Base-by-base conservation (phyloP, 2,888 invertebrate species). In the Aproaerema taeniolella region DNA sequence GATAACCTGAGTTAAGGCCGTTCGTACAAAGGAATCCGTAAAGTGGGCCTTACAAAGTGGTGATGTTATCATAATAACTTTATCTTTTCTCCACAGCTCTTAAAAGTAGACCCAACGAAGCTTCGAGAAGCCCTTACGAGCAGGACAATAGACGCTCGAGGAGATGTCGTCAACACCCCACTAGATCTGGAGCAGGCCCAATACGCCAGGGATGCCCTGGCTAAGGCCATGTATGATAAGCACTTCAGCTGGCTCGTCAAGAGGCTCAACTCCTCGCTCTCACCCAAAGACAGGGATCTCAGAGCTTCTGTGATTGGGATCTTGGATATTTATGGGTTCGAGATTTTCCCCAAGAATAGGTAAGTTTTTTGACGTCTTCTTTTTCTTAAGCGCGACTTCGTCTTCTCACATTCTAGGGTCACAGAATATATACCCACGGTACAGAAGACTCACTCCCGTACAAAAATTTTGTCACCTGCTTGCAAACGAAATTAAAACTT, bases 261-360 rank as follows among this genome's bases (percentile, higher is more conserved):
- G 25, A 89, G 94, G 49, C 87, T 97, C 36, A 97, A 97, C 76
- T 75, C 89, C 16, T 93, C 95, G 0, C 77, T 96, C 14, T 89
- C 91, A 39, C 89, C 92, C 0, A 87, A 80, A 28, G 77, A 88
- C 11, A 80, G 82, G 31, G 88, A 86, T 3, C 77, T 82, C 1
- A 88, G 87, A 44, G 91, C 91, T 13, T 88, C 89, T 1, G 93
- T 96, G 0, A 95, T 97, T 80, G 97, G 97, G 1, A 95, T 97
- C 52, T 79, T 97, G 50, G 97, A 97, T 70, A 97, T 97, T 57
- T 97, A 97, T 60, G 97, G 97, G 34, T 97, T 97, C 68, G 97
- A 97, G 78, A 95, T 97, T 50, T 96, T 97, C 85, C 90, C 94
- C 38, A 92, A 90, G 53, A 97, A 97, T 67, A 94, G 94, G 92